Percentiles rank a stretch among this genome's conserved stretches.
Conservation (phyloP, 2,113 vertebrate genomes). For the Tragelaphus buxtoni region DNA sequence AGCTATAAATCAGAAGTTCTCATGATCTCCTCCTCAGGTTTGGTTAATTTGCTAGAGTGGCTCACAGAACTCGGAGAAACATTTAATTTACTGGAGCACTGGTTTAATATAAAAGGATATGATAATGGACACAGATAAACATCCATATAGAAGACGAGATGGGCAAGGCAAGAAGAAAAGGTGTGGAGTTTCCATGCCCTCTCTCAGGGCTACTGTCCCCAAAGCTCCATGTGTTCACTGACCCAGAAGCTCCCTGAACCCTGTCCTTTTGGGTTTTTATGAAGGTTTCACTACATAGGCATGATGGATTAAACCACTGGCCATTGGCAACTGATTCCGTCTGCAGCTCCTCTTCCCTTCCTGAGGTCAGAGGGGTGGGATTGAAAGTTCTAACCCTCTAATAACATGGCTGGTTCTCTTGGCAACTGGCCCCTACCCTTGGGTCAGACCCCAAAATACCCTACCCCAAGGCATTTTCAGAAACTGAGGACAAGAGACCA, state of each 20-base stretch:
- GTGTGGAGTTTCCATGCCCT: not conserved
- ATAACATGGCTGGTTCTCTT: not conserved
- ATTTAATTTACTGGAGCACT: not conserved
- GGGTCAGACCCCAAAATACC: not conserved
- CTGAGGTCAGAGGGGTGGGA: not conserved
- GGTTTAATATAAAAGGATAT: not conserved
- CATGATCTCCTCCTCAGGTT: not conserved
- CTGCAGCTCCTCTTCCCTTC: not conserved
- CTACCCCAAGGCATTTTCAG: not conserved
- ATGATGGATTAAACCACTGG: not conserved
- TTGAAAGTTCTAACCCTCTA: not conserved
- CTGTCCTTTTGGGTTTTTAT: not conserved
- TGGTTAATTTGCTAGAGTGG: not conserved
- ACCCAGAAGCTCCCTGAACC: not conserved
- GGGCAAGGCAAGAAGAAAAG: not conserved
- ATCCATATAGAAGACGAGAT: not conserved
- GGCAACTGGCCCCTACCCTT: not conserved
- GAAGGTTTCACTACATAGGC: not conserved
- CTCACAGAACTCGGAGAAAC: not conserved
- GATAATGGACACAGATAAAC: not conserved
- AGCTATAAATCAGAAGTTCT: not conserved
- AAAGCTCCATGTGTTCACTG: not conserved
- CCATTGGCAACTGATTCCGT: not conserved
- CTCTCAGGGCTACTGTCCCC: not conserved
- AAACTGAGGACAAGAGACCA: not conserved